phyloP scores from a whole-genome alignment of 2,888 invertebrate species.

The Myopa tessellatipennis region DNA sequence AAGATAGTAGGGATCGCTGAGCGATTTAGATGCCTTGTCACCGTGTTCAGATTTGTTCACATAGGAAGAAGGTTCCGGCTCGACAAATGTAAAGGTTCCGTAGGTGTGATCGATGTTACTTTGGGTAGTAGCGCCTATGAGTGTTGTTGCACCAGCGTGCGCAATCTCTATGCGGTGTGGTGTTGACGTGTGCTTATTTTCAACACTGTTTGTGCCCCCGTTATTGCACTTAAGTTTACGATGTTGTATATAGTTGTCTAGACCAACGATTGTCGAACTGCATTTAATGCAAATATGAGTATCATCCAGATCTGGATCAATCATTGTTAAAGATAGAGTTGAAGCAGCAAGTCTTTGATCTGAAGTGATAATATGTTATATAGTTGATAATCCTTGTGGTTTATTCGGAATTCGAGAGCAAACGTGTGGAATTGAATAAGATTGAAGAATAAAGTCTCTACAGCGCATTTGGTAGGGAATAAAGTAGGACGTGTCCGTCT shows the following conservation, averaged over 20 bases:
- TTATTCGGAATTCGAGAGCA: too few relatives aligned
- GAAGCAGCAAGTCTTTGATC: too few relatives aligned
- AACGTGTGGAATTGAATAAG: too few relatives aligned
- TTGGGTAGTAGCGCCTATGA: slow-evolving; percentile 57
- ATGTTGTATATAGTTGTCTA: slow-evolving; percentile 89
- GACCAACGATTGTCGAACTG: slow-evolving; percentile 81
- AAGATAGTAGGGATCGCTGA: slow-evolving; percentile 67
- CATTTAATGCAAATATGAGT: slow-evolving; percentile 90
- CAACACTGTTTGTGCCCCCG: slow-evolving; percentile 33
- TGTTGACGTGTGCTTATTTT: background rate
- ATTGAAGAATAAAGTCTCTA: too few relatives aligned
- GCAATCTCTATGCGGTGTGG: background rate
- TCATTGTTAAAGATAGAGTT: slow-evolving; percentile 43
- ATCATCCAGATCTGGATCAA: slow-evolving; percentile 78
- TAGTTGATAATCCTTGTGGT: too few relatives aligned
- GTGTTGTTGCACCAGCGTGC: slow-evolving; percentile 65
- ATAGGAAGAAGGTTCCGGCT: slow-evolving; percentile 57
- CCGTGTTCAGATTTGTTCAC: slow-evolving; percentile 56
- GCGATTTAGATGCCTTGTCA: slow-evolving; percentile 60
- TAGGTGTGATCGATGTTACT: slow-evolving; percentile 59
- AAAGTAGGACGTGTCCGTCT: too few relatives aligned
- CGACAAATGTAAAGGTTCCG: slow-evolving; percentile 58
- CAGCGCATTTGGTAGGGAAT: too few relatives aligned
- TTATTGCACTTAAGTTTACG: slow-evolving; percentile 76
- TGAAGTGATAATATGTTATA: too few relatives aligned